Evolutionary conservation across 2,113 vertebrate genomes (phyloP).

Genomic region (Microcebus murinus): DNA sequence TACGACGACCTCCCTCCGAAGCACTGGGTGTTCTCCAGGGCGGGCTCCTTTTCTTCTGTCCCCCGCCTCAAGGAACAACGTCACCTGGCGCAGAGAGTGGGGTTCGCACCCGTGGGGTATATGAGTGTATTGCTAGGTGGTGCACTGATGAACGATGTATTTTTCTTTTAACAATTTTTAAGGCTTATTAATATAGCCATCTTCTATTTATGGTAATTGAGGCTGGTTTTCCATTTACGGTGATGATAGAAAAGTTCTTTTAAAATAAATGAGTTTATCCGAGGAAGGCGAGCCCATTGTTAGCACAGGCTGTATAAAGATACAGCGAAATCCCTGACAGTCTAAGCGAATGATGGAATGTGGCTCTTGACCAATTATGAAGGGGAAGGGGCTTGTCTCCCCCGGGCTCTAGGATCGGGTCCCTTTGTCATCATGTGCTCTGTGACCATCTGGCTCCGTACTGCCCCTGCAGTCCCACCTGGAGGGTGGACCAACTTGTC

Average conservation of each 20-base stretch:
- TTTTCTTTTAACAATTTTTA: background rate
- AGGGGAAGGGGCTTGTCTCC: background rate
- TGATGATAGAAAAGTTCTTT: background rate
- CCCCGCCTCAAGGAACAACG: fast-evolving
- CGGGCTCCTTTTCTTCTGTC: background rate
- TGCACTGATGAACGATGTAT: background rate
- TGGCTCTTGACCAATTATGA: background rate
- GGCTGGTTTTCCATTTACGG: background rate
- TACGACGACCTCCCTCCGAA: background rate
- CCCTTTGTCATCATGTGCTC: background rate
- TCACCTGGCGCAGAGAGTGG: background rate
- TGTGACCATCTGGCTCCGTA: background rate
- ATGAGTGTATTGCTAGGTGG: background rate
- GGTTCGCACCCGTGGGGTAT: background rate
- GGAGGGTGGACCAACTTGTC: background rate
- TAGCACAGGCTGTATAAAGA: background rate
- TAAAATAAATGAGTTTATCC: background rate
- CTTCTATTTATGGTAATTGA: background rate
- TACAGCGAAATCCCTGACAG: background rate
- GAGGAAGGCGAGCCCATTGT: background rate
- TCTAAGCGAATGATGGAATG: background rate
- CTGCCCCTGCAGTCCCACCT: too few species aligned
- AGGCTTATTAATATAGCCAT: background rate
- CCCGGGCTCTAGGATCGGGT: background rate
- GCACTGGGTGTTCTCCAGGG: background rate